phyloP scores from a whole-genome alignment of 30 jellyfish, hydroid and myxozoan genomes.

The Hydractinia echinata region DNA sequence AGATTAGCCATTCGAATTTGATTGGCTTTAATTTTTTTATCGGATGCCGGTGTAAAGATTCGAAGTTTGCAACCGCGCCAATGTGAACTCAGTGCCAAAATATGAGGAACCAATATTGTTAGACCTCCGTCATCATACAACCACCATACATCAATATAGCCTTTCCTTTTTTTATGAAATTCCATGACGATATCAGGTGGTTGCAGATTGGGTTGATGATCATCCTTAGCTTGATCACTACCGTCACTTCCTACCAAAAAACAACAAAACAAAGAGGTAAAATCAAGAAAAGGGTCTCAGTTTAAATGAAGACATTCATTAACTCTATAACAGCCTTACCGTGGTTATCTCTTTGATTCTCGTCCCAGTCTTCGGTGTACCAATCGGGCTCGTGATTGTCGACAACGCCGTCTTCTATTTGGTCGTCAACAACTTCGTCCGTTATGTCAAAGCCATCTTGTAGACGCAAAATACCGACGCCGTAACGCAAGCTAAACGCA shows the following conservation, averaged over 20 bases:
- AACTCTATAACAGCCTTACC: not conserved
- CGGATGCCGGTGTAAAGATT: conserved; percentile 94
- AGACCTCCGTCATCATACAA: conserved; percentile 90
- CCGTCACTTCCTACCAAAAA: conserved; percentile 37
- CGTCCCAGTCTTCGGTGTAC: conserved; percentile 98
- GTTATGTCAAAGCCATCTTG: conserved; percentile 91
- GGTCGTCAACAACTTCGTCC: conserved; percentile 64
- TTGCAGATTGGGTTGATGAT: not conserved
- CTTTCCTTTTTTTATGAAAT: conserved; percentile 66
- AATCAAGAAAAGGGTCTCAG: too few species aligned
- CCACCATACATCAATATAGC: conserved; percentile 98
- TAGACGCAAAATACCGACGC: conserved; percentile 27
- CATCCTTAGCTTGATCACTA: conserved; percentile 17
- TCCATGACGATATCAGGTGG: conserved; percentile 75
- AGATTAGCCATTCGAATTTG: conserved; percentile 93
- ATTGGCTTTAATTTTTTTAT: conserved; percentile 90
- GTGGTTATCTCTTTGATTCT: conserved; percentile 37
- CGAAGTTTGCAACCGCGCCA: conserved; percentile 95
- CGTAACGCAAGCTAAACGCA: conserved; percentile 20
- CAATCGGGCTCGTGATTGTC: conserved; percentile 84
- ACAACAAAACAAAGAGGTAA: conserved; percentile 9
- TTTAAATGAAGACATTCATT: too few species aligned
- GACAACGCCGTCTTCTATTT: conserved; percentile 46
- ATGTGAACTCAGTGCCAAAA: conserved; percentile 59
- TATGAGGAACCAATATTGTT: conserved; percentile 89